phyloP scores from a whole-genome alignment of 2,888 invertebrate species.

The Spodoptera littoralis region DNA sequence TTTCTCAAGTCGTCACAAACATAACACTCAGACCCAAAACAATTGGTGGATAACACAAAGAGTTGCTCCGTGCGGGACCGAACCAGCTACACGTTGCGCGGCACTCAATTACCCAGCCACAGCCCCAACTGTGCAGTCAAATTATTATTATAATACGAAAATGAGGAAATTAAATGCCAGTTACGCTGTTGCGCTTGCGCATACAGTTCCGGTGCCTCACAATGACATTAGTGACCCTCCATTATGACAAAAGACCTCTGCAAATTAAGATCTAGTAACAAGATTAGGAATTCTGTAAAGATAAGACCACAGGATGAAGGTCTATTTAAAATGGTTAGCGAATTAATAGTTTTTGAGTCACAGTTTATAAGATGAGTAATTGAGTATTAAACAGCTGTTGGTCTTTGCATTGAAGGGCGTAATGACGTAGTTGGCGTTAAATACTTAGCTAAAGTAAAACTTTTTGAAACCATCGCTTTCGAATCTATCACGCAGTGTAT shows the following conservation, averaged over 20 bases:
- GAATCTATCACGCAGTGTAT: too few species aligned
- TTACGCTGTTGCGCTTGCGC: constrained; percentile 41
- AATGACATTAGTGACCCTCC: constrained; percentile 43
- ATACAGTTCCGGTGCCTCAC: constrained; percentile 37
- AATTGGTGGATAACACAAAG: too few species aligned
- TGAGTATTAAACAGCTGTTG: constrained; percentile 28
- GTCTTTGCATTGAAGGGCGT: constrained; percentile 20
- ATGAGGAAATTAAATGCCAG: constrained; percentile 39
- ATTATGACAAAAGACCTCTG: constrained; percentile 29
- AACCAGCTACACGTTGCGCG: too few species aligned
- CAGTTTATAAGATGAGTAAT: constrained; percentile 34
- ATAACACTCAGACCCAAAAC: too few species aligned
- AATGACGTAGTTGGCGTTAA: neutral
- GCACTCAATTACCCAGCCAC: too few species aligned
- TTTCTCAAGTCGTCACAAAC: too few species aligned
- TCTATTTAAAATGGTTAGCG: constrained; percentile 24
- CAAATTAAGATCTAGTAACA: constrained; percentile 19
- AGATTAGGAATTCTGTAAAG: constrained; percentile 8
- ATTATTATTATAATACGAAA: constrained; percentile 2
- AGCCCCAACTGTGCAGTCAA: too few species aligned
- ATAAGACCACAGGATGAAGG: constrained; percentile 17
- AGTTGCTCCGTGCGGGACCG: too few species aligned
- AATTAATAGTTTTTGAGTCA: constrained; percentile 36
- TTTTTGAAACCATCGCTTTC: neutral
- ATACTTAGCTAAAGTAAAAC: neutral